Evolutionary conservation across 2,113 vertebrate genomes (phyloP), one percentile per base, ranked within the genome.

Genomic region (Piaya cayana): DNA sequence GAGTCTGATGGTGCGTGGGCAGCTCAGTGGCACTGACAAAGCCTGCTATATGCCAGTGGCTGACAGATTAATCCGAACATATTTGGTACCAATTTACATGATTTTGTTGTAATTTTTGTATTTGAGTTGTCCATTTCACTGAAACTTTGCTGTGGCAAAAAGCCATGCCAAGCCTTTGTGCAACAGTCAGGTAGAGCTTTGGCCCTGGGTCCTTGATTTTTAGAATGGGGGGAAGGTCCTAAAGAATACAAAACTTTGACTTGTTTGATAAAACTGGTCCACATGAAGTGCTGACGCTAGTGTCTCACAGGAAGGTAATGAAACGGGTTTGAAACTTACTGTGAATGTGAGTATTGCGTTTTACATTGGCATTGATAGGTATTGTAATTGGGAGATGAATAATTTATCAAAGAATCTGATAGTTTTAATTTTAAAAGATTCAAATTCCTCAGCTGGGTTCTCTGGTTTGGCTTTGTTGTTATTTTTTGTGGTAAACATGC

Each of bases 141-240:
- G 79, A 39, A 43, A 16, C 4, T 55, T 77, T 0, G 1, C 52
- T 79, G 17, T 60, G 68, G 77, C 0, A 0, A 71, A 86, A 76
- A 58, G 2, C 30, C 16, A 5, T 52, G 75, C 30, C 87, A 39
- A 68, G 43, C 11, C 72, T 76, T 93, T 96, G 69, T 91, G 84
- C 79, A 97, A 88, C 39, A 78, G 60, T 26, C 0, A 5, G 67
- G 21, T 88, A 96, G 90, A 84, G 90, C 86, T 92, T 84, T 91
- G 29, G 21, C 60, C 70, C 20, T 1, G 4, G 45, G 92, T 83
- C 97, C 96, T 97, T 97, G 97, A 94, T 95, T 96, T 97, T 97
- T 96, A 88, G 96, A 93, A 94, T 10, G 27, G 43, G 90, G 92
- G 75, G 93, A 91, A 96, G 77, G 96, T 97, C 91, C 47, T 79